Conservation (phyloP, 1,140 invertebrate genomes). For the Geopemphigus sp. region DNA sequence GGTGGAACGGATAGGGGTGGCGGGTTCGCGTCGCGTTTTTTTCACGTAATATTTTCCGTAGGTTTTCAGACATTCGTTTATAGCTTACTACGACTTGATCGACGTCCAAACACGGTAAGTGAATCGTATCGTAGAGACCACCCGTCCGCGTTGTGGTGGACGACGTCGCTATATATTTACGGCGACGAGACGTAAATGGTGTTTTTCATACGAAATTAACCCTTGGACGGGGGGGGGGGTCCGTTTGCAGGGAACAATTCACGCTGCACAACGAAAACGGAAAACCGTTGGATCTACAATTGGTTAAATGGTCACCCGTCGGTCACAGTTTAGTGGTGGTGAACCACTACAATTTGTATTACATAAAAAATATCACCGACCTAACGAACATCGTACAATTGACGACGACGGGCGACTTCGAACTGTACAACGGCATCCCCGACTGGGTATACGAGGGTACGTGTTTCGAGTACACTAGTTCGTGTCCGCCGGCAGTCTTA, state of each 20-base stretch:
- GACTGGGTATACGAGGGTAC: slow-evolving; percentile 81
- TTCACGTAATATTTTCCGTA: neutral
- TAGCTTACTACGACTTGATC: slow-evolving; percentile 24
- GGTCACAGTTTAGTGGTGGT: slow-evolving; percentile 74
- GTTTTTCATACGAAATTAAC: too few species aligned
- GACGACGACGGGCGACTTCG: slow-evolving; percentile 52
- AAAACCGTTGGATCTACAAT: slow-evolving; percentile 52
- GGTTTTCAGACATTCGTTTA: slow-evolving; percentile 26
- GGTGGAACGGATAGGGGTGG: too few species aligned
- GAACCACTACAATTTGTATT: slow-evolving; percentile 77
- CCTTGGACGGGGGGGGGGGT: too few species aligned
- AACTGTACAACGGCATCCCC: slow-evolving; percentile 72
- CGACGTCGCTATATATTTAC: too few species aligned
- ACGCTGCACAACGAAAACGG: slow-evolving; percentile 55
- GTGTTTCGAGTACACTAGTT: too few species aligned
- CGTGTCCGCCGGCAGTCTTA: too few species aligned
- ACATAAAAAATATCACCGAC: slow-evolving; percentile 59
- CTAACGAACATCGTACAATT: slow-evolving; percentile 55
- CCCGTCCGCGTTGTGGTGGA: too few species aligned
- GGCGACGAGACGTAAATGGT: too few species aligned
- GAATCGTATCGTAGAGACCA: too few species aligned
- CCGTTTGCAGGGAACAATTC: slow-evolving; percentile 50
- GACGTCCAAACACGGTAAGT: slow-evolving; percentile 17
- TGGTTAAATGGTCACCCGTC: slow-evolving; percentile 65
- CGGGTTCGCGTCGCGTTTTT: too few species aligned